These are phyloP conservation scores for Drosophila navojoa DNA, from an alignment of 1,140 invertebrate genomes.

Conservation along the genomic window DNA sequence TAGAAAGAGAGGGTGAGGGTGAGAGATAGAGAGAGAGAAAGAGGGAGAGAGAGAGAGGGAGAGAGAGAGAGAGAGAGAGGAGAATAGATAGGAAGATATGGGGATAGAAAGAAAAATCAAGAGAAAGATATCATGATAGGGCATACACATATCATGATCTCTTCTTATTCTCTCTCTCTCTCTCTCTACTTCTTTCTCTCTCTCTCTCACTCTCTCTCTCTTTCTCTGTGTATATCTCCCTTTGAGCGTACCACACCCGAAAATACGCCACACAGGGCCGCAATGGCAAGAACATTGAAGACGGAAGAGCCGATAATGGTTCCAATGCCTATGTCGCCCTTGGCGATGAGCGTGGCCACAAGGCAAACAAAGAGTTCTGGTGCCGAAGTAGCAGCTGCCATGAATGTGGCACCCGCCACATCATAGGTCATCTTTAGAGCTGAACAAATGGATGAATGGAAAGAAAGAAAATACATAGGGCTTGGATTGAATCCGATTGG, in stretches of 20 bases:
- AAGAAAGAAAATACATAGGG: not conserved
- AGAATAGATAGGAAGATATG: no score
- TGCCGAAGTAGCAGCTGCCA: conserved; percentile 96
- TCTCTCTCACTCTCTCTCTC: no score
- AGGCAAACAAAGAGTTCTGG: conserved; percentile 97
- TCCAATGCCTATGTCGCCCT: conserved; percentile 93
- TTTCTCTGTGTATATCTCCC: no score
- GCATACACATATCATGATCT: no score
- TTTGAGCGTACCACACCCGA: conserved; percentile 22
- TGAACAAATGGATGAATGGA: conserved; percentile 66
- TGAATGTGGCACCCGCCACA: conserved; percentile 94
- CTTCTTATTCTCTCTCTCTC: no score
- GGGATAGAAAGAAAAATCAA: not conserved
- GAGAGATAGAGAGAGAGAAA: no score
- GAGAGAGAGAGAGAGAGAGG: no score
- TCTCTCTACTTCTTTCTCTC: no score
- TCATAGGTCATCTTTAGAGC: conserved; percentile 91
- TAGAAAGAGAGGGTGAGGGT: no score
- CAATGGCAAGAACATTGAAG: conserved; percentile 95
- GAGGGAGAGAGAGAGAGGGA: no score
- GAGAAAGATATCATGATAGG: not conserved
- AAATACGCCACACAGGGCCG: conserved; percentile 93
- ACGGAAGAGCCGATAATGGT: conserved; percentile 96
- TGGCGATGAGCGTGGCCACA: conserved; percentile 93
- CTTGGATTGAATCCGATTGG: not conserved